Conservation (phyloP, 2,113 vertebrate genomes). For the Nycticebus coucang region DNA sequence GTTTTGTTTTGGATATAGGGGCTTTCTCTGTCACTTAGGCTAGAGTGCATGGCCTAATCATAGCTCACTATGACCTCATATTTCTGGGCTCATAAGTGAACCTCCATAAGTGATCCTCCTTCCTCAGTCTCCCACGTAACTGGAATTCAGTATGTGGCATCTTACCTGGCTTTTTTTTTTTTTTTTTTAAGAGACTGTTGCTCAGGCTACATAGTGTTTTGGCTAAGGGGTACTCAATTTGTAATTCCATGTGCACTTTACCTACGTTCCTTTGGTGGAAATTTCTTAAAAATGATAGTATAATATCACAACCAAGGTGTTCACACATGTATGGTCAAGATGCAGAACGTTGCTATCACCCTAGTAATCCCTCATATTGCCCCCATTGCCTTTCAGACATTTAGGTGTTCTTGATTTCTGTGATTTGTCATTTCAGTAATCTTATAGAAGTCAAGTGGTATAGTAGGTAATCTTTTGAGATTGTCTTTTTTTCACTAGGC, state of each 20-base stretch:
- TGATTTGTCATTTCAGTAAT: slow-evolving; percentile 4
- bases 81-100: too few species aligned
- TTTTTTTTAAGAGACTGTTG: too few species aligned
- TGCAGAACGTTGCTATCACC: neutral
- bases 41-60: too few species aligned
- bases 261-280: neutral
- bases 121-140: too few species aligned
- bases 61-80: too few species aligned
- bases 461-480: neutral
- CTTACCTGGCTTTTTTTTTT: too few species aligned
- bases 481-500: neutral
- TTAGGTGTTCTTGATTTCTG: neutral
- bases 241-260: neutral
- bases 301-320: neutral
- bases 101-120: too few species aligned
- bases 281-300: neutral
- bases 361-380: neutral
- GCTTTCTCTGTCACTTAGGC: too few species aligned
- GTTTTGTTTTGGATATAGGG: too few species aligned
- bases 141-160: too few species aligned
- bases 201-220: neutral
- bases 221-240: neutral
- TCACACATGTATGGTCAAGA: neutral
- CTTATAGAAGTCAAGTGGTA: neutral
- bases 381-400: neutral